A percentile compares a stretch with the other conserved stretches of the same genome.
Conservation (phyloP, 1,140 invertebrate genomes). For the Drosophila sproati region DNA sequence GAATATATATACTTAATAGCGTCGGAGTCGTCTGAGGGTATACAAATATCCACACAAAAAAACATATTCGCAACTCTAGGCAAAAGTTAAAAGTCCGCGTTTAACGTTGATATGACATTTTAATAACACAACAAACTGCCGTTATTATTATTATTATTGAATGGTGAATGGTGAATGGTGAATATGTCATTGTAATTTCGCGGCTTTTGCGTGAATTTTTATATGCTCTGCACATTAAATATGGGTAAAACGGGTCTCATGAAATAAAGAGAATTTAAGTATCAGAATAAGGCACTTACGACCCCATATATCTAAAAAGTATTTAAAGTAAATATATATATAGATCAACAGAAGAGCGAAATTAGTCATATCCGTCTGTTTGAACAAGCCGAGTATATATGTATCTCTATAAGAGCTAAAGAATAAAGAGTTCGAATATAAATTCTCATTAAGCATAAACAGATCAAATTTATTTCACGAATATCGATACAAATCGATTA, state of each 20-base stretch:
- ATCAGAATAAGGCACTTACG: too few species aligned
- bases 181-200: conserved; percentile 64
- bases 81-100: conserved; percentile 61
- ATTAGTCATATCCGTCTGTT: too few species aligned
- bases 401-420: too few species aligned
- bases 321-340: too few species aligned
- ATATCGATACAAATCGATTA: too few species aligned
- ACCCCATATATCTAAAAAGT: too few species aligned
- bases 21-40: neutral
- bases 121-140: conserved; percentile 74
- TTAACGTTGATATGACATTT: conserved; percentile 73
- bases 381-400: too few species aligned
- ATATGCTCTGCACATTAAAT: neutral
- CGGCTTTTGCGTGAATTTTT: conserved; percentile 26
- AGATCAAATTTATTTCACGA: too few species aligned
- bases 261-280: neutral
- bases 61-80: conserved; percentile 11
- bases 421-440: too few species aligned
- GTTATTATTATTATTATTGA: conserved; percentile 64
- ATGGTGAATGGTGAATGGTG: conserved; percentile 49
- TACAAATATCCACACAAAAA: neutral
- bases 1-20: too few species aligned
- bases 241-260: neutral
- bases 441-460: too few species aligned
- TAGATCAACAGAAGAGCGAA: too few species aligned